Conservation (phyloP, 2,113 vertebrate genomes). For the Melanocharis versteri region DNA sequence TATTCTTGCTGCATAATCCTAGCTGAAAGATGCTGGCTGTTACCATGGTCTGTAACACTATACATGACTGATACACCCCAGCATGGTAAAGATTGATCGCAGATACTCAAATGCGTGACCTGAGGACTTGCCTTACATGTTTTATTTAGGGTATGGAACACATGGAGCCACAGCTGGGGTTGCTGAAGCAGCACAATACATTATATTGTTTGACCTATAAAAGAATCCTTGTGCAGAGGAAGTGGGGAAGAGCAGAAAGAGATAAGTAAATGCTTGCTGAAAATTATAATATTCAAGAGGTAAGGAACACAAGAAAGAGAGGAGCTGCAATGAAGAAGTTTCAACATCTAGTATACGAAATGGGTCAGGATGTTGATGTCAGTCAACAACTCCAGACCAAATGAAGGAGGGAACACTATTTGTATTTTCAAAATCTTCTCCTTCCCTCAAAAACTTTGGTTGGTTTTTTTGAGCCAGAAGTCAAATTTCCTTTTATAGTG, state of each 20-base stretch:
- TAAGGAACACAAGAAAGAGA: neutral
- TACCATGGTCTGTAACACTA: neutral
- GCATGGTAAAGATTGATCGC: neutral
- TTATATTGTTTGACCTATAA: neutral
- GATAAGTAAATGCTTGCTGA: neutral
- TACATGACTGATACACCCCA: neutral
- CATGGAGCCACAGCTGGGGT: neutral
- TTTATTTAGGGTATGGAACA: conserved; percentile 45
- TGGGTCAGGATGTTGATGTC: neutral
- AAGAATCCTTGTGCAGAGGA: neutral
- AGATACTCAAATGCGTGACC: neutral
- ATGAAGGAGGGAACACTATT: neutral
- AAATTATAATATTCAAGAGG: neutral
- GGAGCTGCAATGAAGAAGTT: neutral
- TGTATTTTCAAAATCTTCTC: neutral
- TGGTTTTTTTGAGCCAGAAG: neutral
- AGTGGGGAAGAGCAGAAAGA: neutral
- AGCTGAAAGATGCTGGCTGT: neutral
- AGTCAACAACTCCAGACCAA: neutral
- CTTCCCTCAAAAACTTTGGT: neutral
- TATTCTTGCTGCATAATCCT: neutral
- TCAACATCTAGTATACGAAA: neutral
- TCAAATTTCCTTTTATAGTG: neutral
- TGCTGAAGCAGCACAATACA: conserved; percentile 7
- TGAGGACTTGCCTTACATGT: neutral